Percentiles rank a stretch among this genome's conserved stretches.
Conservation (phyloP, 1,140 invertebrate genomes). For the Camponotus floridanus region DNA sequence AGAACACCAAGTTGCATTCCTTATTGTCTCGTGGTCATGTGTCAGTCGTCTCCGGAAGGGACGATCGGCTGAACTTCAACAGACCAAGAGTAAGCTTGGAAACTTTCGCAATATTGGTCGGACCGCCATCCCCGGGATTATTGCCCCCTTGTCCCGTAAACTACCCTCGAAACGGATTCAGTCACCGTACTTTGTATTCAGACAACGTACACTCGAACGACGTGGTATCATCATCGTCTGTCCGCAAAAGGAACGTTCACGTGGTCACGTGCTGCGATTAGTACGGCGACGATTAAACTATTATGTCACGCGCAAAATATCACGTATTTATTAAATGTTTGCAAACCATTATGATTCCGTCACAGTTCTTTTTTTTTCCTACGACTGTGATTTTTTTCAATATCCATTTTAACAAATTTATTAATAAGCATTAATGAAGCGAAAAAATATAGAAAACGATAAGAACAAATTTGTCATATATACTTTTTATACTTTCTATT, state of each 20-base stretch:
- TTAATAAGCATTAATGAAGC: background rate
- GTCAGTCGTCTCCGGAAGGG: slow-evolving; percentile 58
- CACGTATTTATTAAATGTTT: slow-evolving; percentile 4
- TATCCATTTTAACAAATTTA: background rate
- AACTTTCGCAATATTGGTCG: slow-evolving; percentile 79
- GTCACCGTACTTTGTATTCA: slow-evolving; percentile 69
- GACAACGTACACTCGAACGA: slow-evolving; percentile 40
- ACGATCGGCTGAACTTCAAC: slow-evolving; percentile 70
- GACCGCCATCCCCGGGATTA: slow-evolving; percentile 65
- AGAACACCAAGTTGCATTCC: slow-evolving; percentile 50
- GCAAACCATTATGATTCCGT: background rate
- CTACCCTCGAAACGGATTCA: slow-evolving; percentile 56
- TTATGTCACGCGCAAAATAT: slow-evolving; percentile 32
- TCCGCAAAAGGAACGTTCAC: slow-evolving; percentile 15
- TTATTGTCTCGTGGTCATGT: slow-evolving; percentile 47
- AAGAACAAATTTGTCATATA: background rate
- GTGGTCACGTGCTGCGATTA: slow-evolving; percentile 46
- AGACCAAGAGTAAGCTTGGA: slow-evolving; percentile 63
- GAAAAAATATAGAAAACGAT: no score
- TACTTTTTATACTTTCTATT: background rate
- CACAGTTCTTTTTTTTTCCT: background rate
- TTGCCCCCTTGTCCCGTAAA: slow-evolving; percentile 70
- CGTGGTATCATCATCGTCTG: slow-evolving; percentile 42
- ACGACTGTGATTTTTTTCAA: background rate
- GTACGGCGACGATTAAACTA: slow-evolving; percentile 41